phyloP scores from a whole-genome alignment of 2,113 vertebrate genomes.

The Bubalus kerabau region DNA sequence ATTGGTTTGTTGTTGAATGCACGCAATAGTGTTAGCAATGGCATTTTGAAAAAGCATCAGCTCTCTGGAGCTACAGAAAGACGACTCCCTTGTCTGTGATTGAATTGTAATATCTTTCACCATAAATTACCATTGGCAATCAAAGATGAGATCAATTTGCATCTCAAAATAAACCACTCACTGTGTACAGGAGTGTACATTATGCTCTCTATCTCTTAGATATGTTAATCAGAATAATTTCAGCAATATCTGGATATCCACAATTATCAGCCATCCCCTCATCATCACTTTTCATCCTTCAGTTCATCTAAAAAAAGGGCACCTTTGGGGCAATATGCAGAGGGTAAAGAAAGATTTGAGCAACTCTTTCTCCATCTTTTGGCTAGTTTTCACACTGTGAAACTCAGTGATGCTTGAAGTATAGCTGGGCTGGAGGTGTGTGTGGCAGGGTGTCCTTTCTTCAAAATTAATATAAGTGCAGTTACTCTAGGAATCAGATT shows the following conservation, averaged over 20 bases:
- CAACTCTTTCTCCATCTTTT: background rate
- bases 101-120: background rate
- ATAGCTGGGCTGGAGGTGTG: background rate
- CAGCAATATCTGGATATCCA: background rate
- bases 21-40: background rate
- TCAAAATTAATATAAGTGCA: background rate
- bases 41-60: background rate
- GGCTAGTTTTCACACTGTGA: background rate
- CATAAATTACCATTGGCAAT: background rate
- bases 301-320: conserved; percentile 11
- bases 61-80: background rate
- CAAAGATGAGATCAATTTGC: background rate
- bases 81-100: background rate
- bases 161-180: background rate
- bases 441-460: background rate
- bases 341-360: background rate
- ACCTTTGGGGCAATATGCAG: background rate
- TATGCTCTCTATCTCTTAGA: background rate
- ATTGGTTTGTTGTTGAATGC: background rate
- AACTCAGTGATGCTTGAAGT: conserved; percentile 46
- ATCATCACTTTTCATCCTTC: background rate
- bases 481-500: background rate
- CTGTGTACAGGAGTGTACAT: background rate
- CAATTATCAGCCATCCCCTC: background rate
- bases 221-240: background rate